Conservation (phyloP, 2,113 vertebrate genomes). For the Ciconia stormi region DNA sequence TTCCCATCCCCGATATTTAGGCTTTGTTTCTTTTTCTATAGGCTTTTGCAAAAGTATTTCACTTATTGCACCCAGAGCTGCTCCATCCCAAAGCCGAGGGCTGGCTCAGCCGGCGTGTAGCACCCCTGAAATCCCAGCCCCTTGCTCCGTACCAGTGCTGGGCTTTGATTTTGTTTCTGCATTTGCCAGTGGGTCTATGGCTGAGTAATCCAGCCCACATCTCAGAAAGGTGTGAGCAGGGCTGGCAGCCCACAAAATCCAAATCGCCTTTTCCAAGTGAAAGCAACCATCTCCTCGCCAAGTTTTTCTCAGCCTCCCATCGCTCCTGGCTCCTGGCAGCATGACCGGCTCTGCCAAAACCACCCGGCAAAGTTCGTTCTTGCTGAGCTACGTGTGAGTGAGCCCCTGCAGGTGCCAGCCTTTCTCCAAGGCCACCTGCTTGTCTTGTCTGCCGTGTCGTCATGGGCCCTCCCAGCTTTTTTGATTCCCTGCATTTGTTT, state of each 20-base stretch:
- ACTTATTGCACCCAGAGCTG: neutral
- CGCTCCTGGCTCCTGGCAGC: neutral
- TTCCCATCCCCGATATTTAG: neutral
- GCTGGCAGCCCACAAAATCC: neutral
- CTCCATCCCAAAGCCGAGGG: neutral
- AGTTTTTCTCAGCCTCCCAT: neutral
- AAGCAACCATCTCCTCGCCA: neutral
- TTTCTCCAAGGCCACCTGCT: neutral
- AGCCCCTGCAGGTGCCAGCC: neutral
- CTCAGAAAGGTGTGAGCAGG: neutral
- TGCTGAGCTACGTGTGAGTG: fast-evolving
- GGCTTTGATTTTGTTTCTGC: neutral
- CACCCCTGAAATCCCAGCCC: fast-evolving
- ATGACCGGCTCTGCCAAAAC: neutral
- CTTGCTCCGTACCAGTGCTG: neutral
- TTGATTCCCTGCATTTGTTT: neutral
- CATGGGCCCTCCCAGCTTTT: fast-evolving
- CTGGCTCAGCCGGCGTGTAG: fast-evolving
- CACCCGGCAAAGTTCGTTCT: neutral
- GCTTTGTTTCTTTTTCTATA: neutral
- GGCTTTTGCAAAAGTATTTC: neutral
- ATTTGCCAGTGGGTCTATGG: neutral
- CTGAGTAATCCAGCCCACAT: neutral
- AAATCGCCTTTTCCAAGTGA: neutral
- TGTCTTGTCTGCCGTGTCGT: fast-evolving